Evolutionary conservation across 2,888 invertebrate genomes (phyloP).

Genomic region (Chironomus tentans): DNA sequence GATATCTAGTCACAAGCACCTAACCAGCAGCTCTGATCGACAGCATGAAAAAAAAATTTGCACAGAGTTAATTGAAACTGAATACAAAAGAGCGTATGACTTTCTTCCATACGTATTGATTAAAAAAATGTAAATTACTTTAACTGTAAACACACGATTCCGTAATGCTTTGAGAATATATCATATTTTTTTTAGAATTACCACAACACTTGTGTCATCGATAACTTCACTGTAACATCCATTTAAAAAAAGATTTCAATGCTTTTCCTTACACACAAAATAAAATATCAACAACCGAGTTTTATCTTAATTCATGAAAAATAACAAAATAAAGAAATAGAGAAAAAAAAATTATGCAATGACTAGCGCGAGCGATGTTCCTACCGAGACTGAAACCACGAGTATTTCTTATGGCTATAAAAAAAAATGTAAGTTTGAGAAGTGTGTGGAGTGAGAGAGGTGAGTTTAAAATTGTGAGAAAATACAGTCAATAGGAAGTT

Average conservation of each 20-base stretch:
- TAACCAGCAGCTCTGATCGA: too few species aligned
- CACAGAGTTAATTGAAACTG: too few species aligned
- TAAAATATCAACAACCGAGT: background rate
- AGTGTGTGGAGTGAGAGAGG: too few species aligned
- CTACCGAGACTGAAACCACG: background rate
- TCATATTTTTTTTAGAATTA: background rate
- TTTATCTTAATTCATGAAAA: background rate
- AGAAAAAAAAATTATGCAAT: background rate
- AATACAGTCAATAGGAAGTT: too few species aligned
- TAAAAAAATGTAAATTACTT: constrained; percentile 18
- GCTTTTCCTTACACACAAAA: background rate
- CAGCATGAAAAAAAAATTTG: too few species aligned
- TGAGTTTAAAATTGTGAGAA: too few species aligned
- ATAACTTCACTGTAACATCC: background rate
- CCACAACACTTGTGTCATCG: too few species aligned
- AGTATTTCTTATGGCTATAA: too few species aligned
- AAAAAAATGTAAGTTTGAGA: too few species aligned
- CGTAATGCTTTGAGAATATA: background rate
- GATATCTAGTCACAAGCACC: too few species aligned
- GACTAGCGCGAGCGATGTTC: background rate
- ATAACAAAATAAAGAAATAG: background rate
- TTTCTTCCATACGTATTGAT: too few species aligned
- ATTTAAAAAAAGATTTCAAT: constrained; percentile 23
- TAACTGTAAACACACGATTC: constrained; percentile 20
- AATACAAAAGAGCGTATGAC: too few species aligned